Base-by-base conservation (phyloP, 2,888 invertebrate genomes). In the Agapostemon virescens region DNA sequence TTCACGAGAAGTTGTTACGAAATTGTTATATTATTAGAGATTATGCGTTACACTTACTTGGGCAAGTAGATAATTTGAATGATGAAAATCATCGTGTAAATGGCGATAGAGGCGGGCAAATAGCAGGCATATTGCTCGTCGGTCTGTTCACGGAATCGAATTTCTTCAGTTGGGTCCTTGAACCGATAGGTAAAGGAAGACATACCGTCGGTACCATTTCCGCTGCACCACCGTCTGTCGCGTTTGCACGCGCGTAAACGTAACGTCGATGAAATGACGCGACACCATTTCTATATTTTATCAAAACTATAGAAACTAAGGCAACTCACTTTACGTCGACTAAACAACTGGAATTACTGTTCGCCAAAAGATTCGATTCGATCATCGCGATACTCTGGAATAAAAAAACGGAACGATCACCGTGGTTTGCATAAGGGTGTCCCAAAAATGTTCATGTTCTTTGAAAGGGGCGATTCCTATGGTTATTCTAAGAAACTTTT, bases 341-440 rank as follows among this genome's bases (percentile, higher is more conserved):
- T 88, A 96, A 95, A 90, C 97, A 97, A 83, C 96, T 95, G 85
- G 95, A 79, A 49, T 80, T 96, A 90, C 96, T 95, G 90, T 96
- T 96, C 55, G 97, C 96, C 81, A 98, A 93, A 82, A 98, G 94
- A 93, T 98, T 98, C 76, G 98, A 97, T 93, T 98, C 98, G 89
- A 98, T 98, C 96, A 98, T 97, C n/a, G 98, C 97, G 90, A 98
- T 95, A 90, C 98, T 98, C 97, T 98, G 95, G 55, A 70, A 64
- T 23, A 40, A 23, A 69, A 58, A 77, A 11, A 7, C 7, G 38
- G 15, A 15, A 7, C n/a, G 20, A 36, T 36, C 49, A 33, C 20
- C 30, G 20, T 58, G 20, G 3, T 7, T 33, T 61, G 11, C 33
- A 45, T 20, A n/a, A n/a, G n/a, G n/a, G n/a, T n/a, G n/a, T n/a